These are phyloP conservation scores for Macaria liturata DNA, from an alignment of 2,888 invertebrate species.

Conservation along the genomic window DNA sequence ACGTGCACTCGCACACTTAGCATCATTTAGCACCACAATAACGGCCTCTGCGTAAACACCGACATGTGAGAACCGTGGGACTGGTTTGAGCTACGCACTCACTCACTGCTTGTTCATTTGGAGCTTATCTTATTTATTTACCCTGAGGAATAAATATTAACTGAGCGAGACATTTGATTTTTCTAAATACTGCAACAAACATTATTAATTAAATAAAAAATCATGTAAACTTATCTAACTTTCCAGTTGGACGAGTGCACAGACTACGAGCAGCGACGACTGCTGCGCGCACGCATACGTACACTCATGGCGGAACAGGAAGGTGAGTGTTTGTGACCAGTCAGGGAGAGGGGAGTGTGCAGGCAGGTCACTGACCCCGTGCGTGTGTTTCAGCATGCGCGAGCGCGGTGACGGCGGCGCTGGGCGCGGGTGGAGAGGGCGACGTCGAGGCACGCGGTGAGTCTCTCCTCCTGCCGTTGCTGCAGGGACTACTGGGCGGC, in stretches of 20 bases:
- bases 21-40: no score
- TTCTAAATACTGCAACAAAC: no score
- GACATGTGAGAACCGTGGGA: no score
- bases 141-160: no score
- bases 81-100: no score
- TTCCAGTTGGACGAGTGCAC: slow-evolving; percentile 92
- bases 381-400: slow-evolving; percentile 61
- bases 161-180: no score
- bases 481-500: slow-evolving; percentile 86
- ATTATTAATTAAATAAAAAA: no score
- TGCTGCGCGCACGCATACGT: slow-evolving; percentile 90
- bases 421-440: slow-evolving; percentile 65
- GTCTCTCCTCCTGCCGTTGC: slow-evolving; percentile 87
- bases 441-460: slow-evolving; percentile 85
- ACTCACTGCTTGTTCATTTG: no score
- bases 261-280: slow-evolving; percentile 94
- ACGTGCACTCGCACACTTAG: no score
- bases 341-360: no score
- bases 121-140: no score
- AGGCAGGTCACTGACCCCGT: neutral
- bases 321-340: slow-evolving; percentile 80
- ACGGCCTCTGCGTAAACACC: no score
- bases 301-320: slow-evolving; percentile 94
- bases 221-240: slow-evolving; percentile 1
- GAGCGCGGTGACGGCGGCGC: slow-evolving; percentile 72